phyloP scores from a whole-genome alignment of 2,797 vertebrate genomes.

The Muscicapa striata region DNA sequence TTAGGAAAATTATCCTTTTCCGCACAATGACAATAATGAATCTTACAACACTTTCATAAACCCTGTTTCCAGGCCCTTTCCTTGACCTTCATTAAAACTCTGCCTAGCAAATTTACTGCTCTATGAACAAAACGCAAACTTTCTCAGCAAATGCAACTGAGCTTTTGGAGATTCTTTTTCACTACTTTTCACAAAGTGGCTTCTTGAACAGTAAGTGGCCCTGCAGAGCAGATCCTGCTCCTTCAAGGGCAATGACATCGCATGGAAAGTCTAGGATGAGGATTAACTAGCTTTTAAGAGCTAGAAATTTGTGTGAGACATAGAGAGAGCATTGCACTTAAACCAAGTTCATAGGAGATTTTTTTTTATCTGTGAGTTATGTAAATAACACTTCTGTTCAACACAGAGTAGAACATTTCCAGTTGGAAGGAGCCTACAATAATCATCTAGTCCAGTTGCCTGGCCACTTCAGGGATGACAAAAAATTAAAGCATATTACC shows the following conservation, averaged over 20 bases:
- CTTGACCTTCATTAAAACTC: conserved; percentile 78
- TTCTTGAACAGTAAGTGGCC: background rate
- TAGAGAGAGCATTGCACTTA: background rate
- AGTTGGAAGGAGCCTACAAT: background rate
- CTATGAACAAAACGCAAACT: conserved; percentile 47
- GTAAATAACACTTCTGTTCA: background rate
- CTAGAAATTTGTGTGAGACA: background rate
- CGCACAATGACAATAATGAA: conserved; percentile 80
- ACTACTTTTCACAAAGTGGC: background rate
- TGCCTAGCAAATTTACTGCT: conserved; percentile 52
- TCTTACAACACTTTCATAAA: conserved; percentile 76
- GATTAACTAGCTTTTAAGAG: background rate
- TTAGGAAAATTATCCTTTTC: conserved; percentile 84
- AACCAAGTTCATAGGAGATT: background rate
- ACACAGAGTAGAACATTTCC: background rate
- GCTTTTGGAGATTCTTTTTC: conserved; percentile 40
- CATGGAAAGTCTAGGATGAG: background rate
- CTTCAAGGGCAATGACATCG: background rate
- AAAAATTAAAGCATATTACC: background rate
- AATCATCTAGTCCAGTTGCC: background rate
- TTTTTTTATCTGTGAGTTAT: background rate
- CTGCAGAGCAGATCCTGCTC: background rate
- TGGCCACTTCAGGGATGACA: background rate
- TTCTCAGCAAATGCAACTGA: background rate
- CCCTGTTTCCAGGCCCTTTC: conserved; percentile 69